Evolutionary conservation across 2,888 invertebrate genomes (phyloP).

Genomic region (Parapristionchus giblindavisi): DNA sequence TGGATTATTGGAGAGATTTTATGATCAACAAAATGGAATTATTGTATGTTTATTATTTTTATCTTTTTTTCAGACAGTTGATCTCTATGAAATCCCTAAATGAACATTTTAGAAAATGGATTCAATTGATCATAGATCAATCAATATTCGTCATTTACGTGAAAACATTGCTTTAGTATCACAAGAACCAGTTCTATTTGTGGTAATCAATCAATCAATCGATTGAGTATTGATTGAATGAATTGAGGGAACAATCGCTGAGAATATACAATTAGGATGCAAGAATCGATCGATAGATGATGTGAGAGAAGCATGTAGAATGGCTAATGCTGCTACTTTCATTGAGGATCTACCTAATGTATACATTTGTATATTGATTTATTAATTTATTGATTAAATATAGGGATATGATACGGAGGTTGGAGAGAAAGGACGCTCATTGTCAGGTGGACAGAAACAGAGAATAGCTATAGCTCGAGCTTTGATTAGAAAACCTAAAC

Average conservation of each 20-base stretch:
- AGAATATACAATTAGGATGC: slow-evolving; percentile 20
- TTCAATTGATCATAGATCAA: neutral
- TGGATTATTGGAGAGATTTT: slow-evolving; percentile 83
- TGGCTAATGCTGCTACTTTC: slow-evolving; percentile 44
- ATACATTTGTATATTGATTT: too few species aligned
- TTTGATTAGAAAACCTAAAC: too few species aligned
- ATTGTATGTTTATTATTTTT: slow-evolving; percentile 25
- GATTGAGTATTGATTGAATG: neutral
- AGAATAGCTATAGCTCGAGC: too few species aligned
- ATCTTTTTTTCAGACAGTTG: too few species aligned
- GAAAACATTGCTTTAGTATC: slow-evolving; percentile 56
- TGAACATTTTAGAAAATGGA: slow-evolving; percentile 29
- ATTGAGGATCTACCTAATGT: slow-evolving; percentile 41
- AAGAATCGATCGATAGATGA: slow-evolving; percentile 24
- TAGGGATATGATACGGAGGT: too few species aligned
- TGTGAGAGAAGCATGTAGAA: slow-evolving; percentile 38
- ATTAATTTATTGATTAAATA: too few species aligned
- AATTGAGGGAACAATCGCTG: slow-evolving; percentile 27
- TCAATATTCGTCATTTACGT: slow-evolving; percentile 45
- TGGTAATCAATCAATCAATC: neutral
- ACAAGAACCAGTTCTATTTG: slow-evolving; percentile 59
- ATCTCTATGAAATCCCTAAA: too few species aligned
- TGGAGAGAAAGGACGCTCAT: too few species aligned
- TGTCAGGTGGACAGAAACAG: too few species aligned
- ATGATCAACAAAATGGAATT: slow-evolving; percentile 75